Base-by-base conservation (phyloP, 2,797 vertebrate genomes). In the Urophycis tenuis region DNA sequence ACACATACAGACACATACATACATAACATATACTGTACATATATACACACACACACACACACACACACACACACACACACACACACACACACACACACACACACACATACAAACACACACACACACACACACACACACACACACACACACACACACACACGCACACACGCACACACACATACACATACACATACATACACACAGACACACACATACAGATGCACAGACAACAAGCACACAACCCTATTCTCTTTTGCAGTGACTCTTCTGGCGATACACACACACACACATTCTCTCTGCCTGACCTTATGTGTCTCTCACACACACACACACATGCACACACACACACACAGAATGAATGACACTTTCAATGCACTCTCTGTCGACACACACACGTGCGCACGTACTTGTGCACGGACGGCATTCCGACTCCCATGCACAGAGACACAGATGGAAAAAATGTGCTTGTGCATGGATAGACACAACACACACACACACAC, bases 41-140 rank as follows among this genome's bases (percentile, higher is more conserved):
- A 45, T 22, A 77, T 14, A 70, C 34, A 60, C 70, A 76, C 69
- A 75, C 72, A 34, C 3, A 19, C 17, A 39, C 36, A 25, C 64
- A 64, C 22, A 73, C 4, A 70, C 64, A 39, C 29, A 64, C 35
- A 49, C 30, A 10, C n/a, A 35, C 17, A n/a, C 30, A 74, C 73
- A 78, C 71, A 71, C 22, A 73, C 71, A 70, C 72, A 78, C 53
- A 78, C 39, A 74, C 10, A 64, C 32, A 78, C 3, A 64, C 22
- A 4, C 39, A 33, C 25, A 70, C 64, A 76, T 11, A 70, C 33
- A 77, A 39, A 39, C 39, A 72, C 31, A 76, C 71, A 79, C 78
- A 79, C 79, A 81, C 70, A 77, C 77, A 77, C 53, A 79, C 78
- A 79, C 79, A 81, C 70, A 77, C 77, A 77, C 53, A 77, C 73